phyloP scores from a whole-genome alignment of 2,797 vertebrate genomes.

The Numenius phaeopus region DNA sequence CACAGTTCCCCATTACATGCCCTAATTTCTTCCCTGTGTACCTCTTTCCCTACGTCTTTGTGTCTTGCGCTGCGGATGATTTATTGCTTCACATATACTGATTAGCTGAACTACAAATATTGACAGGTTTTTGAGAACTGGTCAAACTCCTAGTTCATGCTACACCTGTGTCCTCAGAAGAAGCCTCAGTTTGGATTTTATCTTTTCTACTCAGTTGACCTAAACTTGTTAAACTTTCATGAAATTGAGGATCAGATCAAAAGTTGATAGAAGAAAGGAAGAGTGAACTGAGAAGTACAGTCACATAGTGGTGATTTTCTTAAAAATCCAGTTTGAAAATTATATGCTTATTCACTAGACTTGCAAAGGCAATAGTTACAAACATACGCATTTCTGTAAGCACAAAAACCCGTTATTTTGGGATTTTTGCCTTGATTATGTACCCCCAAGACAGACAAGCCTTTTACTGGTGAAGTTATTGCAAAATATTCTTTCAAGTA shows the following conservation, averaged over 20 bases:
- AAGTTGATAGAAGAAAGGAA: neutral
- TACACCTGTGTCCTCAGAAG: neutral
- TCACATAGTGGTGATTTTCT: neutral
- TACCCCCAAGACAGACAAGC: neutral
- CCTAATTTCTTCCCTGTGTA: neutral
- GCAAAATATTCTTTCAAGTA: neutral
- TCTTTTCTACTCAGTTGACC: neutral
- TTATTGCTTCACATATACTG: fast-evolving
- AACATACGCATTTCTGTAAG: neutral
- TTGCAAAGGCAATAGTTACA: neutral
- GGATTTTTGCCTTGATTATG: neutral
- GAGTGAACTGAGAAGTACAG: neutral
- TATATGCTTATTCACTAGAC: neutral
- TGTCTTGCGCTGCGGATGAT: neutral
- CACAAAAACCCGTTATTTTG: neutral
- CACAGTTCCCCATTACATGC: neutral
- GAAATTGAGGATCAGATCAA: neutral
- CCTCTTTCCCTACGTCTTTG: neutral
- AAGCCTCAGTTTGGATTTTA: neutral
- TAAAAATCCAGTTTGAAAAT: neutral
- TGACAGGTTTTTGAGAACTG: neutral
- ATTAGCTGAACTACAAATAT: neutral
- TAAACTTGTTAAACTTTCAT: neutral
- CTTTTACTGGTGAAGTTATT: neutral
- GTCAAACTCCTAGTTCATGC: neutral